These are phyloP conservation scores for Tragelaphus eurycerus DNA, from an alignment of 2,797 vertebrate species.

Conservation along the genomic window DNA sequence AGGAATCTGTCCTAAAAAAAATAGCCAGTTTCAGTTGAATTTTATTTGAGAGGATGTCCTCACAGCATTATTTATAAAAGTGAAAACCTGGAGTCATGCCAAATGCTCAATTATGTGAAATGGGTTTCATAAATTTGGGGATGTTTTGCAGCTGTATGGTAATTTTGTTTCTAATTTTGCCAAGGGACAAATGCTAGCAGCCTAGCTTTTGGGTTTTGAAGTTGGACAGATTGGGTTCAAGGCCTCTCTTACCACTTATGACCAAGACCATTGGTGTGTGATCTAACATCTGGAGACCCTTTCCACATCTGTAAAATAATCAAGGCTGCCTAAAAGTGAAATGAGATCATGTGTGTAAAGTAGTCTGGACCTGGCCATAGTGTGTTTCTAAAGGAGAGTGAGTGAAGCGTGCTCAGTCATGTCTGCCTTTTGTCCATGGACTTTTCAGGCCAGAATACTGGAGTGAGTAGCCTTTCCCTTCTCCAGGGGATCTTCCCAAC, in stretches of 20 bases:
- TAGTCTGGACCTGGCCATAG: background rate
- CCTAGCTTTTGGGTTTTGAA: background rate
- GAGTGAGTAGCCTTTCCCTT: background rate
- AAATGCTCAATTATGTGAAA: background rate
- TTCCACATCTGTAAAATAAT: background rate
- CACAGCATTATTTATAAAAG: background rate
- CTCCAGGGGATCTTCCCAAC: background rate
- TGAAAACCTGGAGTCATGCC: background rate
- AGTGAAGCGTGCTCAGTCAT: background rate
- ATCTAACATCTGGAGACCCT: background rate
- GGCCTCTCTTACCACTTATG: background rate
- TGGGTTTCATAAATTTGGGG: background rate
- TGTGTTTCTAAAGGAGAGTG: background rate
- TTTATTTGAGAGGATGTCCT: background rate
- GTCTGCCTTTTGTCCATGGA: background rate
- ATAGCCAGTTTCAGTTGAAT: background rate
- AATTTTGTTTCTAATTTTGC: background rate
- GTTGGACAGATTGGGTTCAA: background rate
- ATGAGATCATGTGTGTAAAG: background rate
- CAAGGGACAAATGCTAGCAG: background rate
- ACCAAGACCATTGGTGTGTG: background rate
- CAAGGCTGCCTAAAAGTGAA: background rate
- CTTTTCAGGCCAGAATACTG: background rate
- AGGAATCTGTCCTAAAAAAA: constrained; percentile 22
- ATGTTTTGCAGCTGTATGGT: background rate